Evolutionary conservation across 2,797 vertebrate species (phyloP).

Genomic region (Huso huso): DNA sequence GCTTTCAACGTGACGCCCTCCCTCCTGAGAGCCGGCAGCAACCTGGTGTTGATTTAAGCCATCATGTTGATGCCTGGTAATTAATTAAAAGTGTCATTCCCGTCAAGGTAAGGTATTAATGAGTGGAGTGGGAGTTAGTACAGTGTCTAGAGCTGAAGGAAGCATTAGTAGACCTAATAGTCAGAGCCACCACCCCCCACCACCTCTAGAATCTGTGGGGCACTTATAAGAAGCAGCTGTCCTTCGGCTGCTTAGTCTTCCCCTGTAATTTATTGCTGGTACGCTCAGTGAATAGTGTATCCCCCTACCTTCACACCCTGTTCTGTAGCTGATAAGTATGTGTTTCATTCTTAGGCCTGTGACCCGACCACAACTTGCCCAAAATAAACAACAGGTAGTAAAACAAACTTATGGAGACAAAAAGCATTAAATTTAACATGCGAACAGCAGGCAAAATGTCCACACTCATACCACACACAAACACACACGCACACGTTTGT

Average conservation of each 20-base stretch:
- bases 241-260: slow-evolving; percentile 12
- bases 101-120: slow-evolving; percentile 24
- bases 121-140: slow-evolving; percentile 18
- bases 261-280: background rate
- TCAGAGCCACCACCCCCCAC: background rate
- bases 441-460: background rate
- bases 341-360: background rate
- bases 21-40: slow-evolving; percentile 26
- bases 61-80: slow-evolving; percentile 16
- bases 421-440: too few relatives aligned
- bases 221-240: slow-evolving; percentile 24
- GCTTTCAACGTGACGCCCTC: slow-evolving; percentile 18
- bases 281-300: background rate
- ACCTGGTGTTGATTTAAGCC: slow-evolving; percentile 22
- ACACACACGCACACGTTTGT: too few relatives aligned
- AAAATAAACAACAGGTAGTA: background rate
- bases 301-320: background rate
- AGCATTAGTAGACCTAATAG: slow-evolving; percentile 8
- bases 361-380: background rate
- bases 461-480: too few relatives aligned
- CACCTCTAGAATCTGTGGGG: slow-evolving; percentile 19
- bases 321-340: background rate
- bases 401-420: too few relatives aligned
- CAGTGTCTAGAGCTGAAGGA: slow-evolving; percentile 11
- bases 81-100: slow-evolving; percentile 23